Conservation (phyloP, 1,140 invertebrate genomes). For the Latrodectus geometricus region DNA sequence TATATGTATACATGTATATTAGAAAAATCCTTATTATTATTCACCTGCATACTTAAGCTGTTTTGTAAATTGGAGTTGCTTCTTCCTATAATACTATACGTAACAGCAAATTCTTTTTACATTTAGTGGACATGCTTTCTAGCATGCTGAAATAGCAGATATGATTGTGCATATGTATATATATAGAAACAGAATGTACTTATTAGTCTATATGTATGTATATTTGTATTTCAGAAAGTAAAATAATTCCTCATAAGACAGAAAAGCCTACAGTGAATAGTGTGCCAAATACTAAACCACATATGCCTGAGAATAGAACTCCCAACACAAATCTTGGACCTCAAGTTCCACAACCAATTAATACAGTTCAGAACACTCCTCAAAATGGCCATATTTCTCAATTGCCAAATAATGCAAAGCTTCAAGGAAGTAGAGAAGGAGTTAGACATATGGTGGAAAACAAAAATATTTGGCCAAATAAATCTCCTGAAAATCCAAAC, state of each 20-base stretch:
- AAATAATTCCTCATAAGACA: neutral
- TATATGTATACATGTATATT: too few species aligned
- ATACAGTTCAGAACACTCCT: neutral
- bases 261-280: neutral
- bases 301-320: neutral
- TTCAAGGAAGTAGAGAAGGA: neutral
- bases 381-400: neutral
- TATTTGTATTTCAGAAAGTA: neutral
- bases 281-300: neutral
- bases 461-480: conserved; percentile 16
- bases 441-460: neutral
- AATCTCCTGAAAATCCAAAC: neutral
- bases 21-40: too few species aligned
- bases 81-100: too few species aligned
- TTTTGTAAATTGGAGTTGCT: too few species aligned
- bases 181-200: too few species aligned
- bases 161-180: too few species aligned
- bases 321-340: neutral
- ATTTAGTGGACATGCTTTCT: too few species aligned
- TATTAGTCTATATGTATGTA: neutral
- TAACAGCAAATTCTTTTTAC: too few species aligned
- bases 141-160: too few species aligned
- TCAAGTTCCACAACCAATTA: neutral
- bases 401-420: neutral
- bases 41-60: too few species aligned